Base-by-base conservation (phyloP, 2,113 vertebrate genomes). In the Balaenoptera acutorostrata region DNA sequence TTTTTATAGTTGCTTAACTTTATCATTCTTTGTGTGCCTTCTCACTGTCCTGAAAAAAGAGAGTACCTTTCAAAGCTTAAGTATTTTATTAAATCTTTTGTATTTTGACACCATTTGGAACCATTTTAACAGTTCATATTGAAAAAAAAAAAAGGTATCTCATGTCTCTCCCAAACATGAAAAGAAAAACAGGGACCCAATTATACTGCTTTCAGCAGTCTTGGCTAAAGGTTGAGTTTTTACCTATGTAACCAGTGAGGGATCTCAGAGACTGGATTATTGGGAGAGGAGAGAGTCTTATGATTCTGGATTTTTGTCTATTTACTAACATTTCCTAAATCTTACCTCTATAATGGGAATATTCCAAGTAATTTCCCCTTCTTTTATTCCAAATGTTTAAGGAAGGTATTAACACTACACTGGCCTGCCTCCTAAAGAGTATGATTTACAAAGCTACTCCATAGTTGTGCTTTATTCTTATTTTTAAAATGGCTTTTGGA, bases 1-100 rank as follows among this genome's bases (percentile, higher is more conserved):
- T 68, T 97, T 96, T 97, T 77, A 75, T n/a, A 77, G 52, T 83
- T 83, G 71, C 21, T 86, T 88, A 88, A 89, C 36, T 81, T 84
- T 31, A 44, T 72, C n/a, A 44, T 72, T 85, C 75, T 97, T 81
- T 63, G 36, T 84, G 6, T 39, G 52, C 25, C 57, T 83, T 96
- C 57, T 83, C 21, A 72, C 15, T 49, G 18, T 94, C 25, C 69
- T 97, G 49, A 82, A 88, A 44, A 61, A 78, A 84, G 93, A 85
- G 20, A 61, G 77, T 83, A 81, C 8, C 13, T 66, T 74, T 92
- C 27, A 69, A 68, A 74, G 7, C 25, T 85, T n/a, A 75, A 44
- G 17, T 44, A 23, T 52, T 87, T 98, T 64, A 89, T 68, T 80
- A 89, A 94, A 63, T 36, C 57, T 80, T 92, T 94, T 89, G 72